phyloP scores from a whole-genome alignment of 2,113 vertebrate species.

The Pterocles orientalis region DNA sequence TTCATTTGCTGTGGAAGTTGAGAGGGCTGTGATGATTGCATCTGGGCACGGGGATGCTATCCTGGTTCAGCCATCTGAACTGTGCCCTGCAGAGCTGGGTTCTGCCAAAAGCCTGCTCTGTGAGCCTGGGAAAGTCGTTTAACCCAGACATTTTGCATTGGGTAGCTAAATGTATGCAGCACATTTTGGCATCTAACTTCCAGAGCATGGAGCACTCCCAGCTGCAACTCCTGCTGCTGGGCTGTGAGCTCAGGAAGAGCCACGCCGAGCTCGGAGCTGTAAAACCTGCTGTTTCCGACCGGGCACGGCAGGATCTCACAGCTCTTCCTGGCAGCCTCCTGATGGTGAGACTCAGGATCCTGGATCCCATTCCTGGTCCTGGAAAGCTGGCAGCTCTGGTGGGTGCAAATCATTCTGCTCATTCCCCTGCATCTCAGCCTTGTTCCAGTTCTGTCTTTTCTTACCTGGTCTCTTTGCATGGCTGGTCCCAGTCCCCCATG shows the following conservation, averaged over 20 bases:
- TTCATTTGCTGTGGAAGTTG: not conserved
- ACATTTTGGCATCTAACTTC: slow-evolving; percentile 16
- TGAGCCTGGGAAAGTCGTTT: not conserved
- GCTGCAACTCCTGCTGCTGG: slow-evolving; percentile 30
- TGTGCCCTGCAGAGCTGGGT: not conserved
- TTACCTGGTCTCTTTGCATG: not conserved
- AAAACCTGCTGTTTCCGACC: rapidly evolving
- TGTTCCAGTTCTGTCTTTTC: not conserved
- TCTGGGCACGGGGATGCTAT: not conserved
- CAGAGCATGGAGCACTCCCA: not conserved
- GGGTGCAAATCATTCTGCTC: not conserved
- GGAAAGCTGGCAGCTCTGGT: not conserved
- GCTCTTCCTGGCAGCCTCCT: slow-evolving; percentile 1
- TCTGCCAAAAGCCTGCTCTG: slow-evolving; percentile 10
- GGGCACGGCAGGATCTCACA: not conserved
- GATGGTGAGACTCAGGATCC: not conserved
- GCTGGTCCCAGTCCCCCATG: rapidly evolving
- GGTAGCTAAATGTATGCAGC: not conserved
- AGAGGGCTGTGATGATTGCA: not conserved
- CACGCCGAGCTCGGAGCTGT: not conserved
- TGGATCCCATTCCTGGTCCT: not conserved
- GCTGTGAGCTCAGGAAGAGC: not conserved
- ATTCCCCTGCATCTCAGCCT: not conserved
- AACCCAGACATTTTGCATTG: not conserved
- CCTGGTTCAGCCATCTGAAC: not conserved